Evolutionary conservation across 2,888 invertebrate species (phyloP).

Genomic region (Aradus depressus): DNA sequence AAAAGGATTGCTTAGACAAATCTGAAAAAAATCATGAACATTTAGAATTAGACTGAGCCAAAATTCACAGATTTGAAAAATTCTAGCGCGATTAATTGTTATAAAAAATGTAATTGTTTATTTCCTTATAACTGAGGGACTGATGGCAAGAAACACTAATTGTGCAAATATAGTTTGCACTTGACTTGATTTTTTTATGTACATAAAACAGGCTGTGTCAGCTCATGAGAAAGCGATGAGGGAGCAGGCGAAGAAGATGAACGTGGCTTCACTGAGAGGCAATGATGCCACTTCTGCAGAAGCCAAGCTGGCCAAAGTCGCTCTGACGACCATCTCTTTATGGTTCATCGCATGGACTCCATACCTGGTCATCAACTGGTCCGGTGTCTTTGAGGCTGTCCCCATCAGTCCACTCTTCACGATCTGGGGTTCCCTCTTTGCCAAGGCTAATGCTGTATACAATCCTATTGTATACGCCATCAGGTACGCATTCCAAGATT

Average conservation of each 20-base stretch:
- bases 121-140: too few relatives aligned
- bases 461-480: slow-evolving; percentile 86
- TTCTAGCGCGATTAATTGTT: too few relatives aligned
- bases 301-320: slow-evolving; percentile 79
- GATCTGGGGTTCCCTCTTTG: slow-evolving; percentile 83
- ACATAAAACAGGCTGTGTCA: slow-evolving; percentile 55
- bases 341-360: slow-evolving; percentile 87
- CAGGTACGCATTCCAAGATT: too few relatives aligned
- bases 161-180: too few relatives aligned
- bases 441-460: slow-evolving; percentile 82
- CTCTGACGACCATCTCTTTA: slow-evolving; percentile 75
- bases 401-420: slow-evolving; percentile 68
- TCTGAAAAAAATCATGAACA: too few relatives aligned
- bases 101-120: too few relatives aligned
- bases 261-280: slow-evolving; percentile 74
- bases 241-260: slow-evolving; percentile 89
- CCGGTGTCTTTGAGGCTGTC: slow-evolving; percentile 63
- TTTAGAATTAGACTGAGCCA: too few relatives aligned
- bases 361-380: slow-evolving; percentile 68
- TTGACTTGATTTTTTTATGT: too few relatives aligned
- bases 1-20: too few relatives aligned
- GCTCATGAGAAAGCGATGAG: slow-evolving; percentile 78
- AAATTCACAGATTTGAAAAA: too few relatives aligned
- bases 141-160: too few relatives aligned
- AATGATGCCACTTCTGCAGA: slow-evolving; percentile 73